These are phyloP conservation scores for Drosophila multiciliata DNA, from an alignment of 2,888 invertebrate species.

Conservation along the genomic window DNA sequence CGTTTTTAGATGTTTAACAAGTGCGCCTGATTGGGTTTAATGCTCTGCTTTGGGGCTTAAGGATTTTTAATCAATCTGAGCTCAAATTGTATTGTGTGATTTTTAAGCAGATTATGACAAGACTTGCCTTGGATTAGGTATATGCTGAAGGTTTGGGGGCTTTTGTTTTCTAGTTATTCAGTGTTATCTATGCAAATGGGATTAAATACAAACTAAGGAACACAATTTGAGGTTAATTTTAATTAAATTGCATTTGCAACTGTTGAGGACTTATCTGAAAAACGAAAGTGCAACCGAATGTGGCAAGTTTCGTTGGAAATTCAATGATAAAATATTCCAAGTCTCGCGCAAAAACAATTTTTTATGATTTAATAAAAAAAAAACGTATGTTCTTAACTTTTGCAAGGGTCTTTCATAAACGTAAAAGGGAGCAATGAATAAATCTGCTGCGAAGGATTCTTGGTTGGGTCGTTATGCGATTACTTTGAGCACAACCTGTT, in stretches of 20 bases:
- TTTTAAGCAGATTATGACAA: slow-evolving; percentile 52
- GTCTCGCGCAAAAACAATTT: neutral
- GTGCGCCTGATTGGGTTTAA: slow-evolving; percentile 1
- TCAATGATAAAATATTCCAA: neutral
- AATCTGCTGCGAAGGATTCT: neutral
- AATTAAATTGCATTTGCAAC: slow-evolving; percentile 19
- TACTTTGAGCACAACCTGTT: slow-evolving; percentile 29
- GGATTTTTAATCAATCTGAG: slow-evolving; percentile 45
- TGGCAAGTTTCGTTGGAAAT: neutral
- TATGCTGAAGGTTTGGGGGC: neutral
- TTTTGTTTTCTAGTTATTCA: slow-evolving; percentile 5
- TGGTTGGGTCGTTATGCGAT: neutral
- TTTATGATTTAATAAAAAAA: neutral
- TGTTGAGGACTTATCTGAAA: neutral
- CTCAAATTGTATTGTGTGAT: slow-evolving; percentile 27
- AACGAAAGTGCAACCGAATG: neutral
- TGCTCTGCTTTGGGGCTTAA: slow-evolving; percentile 11
- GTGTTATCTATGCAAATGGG: neutral
- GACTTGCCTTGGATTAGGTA: slow-evolving; percentile 20
- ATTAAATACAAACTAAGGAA: neutral
- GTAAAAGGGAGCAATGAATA: neutral
- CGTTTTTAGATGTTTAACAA: slow-evolving; percentile 39
- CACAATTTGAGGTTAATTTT: neutral
- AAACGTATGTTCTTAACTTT: neutral
- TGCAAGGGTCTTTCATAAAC: neutral